Evolutionary conservation across 2,113 vertebrate genomes (phyloP).

Genomic region (Nannospalax galili): DNA sequence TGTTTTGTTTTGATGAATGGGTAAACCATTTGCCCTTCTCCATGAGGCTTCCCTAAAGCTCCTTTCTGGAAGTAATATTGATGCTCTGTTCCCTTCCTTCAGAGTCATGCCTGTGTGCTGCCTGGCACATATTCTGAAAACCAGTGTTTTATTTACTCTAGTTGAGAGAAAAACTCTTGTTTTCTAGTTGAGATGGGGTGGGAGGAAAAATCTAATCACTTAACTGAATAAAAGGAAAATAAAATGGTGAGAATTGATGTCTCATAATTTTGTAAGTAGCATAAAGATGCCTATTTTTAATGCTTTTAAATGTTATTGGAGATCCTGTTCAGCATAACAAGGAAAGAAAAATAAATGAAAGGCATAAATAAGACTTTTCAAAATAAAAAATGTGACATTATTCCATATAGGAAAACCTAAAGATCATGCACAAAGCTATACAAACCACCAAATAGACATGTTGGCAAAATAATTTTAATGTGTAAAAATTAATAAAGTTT

Average conservation of each 20-base stretch:
- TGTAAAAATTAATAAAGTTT: not conserved
- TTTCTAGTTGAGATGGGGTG: not conserved
- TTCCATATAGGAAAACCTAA: not conserved
- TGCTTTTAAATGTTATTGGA: not conserved
- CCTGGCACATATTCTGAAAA: not conserved
- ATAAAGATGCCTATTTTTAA: not conserved
- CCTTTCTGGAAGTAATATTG: not conserved
- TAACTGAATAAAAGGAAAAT: not conserved
- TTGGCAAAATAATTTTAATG: not conserved
- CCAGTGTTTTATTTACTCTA: not conserved
- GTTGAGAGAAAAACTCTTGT: too few relatives aligned
- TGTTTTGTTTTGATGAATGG: not conserved
- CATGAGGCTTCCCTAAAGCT: not conserved
- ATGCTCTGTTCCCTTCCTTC: not conserved
- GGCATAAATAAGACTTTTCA: not conserved
- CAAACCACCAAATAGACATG: not conserved
- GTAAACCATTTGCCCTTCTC: not conserved
- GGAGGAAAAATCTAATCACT: not conserved
- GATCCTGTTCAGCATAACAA: not conserved
- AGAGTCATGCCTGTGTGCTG: not conserved
- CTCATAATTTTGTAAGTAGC: not conserved
- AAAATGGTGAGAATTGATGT: not conserved
- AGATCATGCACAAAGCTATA: not conserved
- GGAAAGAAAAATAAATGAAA: not conserved
- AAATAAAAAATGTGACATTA: not conserved